Percentiles rank a stretch among this genome's conserved stretches.
phyloP scores from a whole-genome alignment of 2,888 invertebrate species.

The Cryptops parisi region DNA sequence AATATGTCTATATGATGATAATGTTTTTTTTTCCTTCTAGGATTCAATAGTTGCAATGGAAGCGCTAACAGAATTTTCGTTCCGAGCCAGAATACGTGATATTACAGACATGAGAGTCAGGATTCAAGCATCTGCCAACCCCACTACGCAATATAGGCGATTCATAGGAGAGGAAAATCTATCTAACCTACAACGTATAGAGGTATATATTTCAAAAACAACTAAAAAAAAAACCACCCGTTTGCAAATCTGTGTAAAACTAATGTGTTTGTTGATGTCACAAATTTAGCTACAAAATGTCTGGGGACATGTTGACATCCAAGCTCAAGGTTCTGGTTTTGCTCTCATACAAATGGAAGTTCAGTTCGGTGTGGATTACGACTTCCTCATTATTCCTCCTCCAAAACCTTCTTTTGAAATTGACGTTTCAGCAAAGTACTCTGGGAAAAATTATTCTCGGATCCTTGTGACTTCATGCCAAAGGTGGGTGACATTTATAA shows the following conservation, averaged over 20 bases:
- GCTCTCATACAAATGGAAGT: conserved; percentile 34
- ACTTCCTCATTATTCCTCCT: conserved; percentile 23
- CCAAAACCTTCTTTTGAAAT: conserved; percentile 28
- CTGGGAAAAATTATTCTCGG: conserved; percentile 32
- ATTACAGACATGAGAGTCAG: conserved; percentile 32
- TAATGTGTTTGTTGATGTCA: too few species aligned
- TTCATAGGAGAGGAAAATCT: conserved; percentile 25
- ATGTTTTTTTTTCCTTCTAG: conserved; percentile 26
- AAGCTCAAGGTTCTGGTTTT: conserved; percentile 34
- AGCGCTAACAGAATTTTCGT: conserved; percentile 37
- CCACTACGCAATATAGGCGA: conserved; percentile 22
- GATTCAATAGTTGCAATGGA: conserved; percentile 39
- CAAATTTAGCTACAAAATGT: conserved; percentile 29
- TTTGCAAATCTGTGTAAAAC: too few species aligned
- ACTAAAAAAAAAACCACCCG: neutral
- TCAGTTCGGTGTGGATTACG: conserved; percentile 26
- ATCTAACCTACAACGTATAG: conserved; percentile 21
- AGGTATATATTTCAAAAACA: too few species aligned
- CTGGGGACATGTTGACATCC: conserved; percentile 33
- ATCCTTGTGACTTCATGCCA: conserved; percentile 31
- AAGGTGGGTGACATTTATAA: conserved; percentile 8
- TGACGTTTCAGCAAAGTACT: conserved; percentile 22
- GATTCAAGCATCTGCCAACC: conserved; percentile 28
- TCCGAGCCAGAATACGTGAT: conserved; percentile 32
- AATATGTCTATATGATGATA: too few species aligned